Evolutionary conservation across 2,113 vertebrate species (phyloP).

Genomic region (Pangasianodon gigas): DNA sequence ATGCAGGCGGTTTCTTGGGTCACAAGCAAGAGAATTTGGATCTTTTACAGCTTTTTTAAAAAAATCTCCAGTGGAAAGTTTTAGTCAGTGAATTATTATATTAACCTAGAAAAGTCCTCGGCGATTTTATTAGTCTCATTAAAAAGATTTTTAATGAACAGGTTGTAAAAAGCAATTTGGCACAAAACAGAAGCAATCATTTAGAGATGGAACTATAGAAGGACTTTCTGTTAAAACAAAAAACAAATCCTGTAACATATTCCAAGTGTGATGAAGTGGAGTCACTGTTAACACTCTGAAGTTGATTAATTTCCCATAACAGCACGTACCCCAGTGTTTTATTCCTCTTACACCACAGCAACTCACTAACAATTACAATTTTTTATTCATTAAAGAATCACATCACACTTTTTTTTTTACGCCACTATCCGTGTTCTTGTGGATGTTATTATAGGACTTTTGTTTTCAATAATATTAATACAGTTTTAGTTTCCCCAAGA

Average conservation of each 20-base stretch:
- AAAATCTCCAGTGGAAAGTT: background rate
- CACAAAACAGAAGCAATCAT: background rate
- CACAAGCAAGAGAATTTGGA: background rate
- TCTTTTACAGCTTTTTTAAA: background rate
- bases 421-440: background rate
- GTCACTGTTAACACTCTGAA: too few species aligned
- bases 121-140: background rate
- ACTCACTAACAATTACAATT: background rate
- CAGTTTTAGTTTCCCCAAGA: background rate
- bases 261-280: background rate
- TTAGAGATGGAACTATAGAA: background rate
- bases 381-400: background rate
- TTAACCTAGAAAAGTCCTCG: background rate
- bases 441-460: background rate
- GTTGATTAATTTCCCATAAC: background rate
- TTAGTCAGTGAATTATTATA: background rate
- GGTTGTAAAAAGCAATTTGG: background rate
- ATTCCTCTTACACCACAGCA: background rate
- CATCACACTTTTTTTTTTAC: background rate
- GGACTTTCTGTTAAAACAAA: background rate
- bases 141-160: background rate
- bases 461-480: background rate
- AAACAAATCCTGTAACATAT: too few species aligned
- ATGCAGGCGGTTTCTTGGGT: background rate
- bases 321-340: background rate